Conservation (phyloP, 2,888 invertebrate genomes). For the Polietes domitor region DNA sequence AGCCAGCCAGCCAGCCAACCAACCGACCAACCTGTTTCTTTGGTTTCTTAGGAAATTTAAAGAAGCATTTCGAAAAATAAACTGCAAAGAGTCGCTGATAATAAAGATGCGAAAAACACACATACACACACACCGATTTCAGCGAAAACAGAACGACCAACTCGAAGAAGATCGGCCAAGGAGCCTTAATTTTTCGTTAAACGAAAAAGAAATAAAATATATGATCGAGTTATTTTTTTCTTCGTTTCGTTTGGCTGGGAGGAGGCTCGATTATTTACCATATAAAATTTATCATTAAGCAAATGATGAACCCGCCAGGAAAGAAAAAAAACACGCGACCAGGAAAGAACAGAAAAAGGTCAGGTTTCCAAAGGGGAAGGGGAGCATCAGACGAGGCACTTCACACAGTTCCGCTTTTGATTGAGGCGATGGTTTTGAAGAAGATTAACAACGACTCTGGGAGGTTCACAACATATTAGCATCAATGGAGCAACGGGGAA, state of each 20-base stretch:
- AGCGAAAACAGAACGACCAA: background rate
- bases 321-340: background rate
- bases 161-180: background rate
- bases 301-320: background rate
- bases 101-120: constrained; percentile 57
- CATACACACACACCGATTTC: no score
- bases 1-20: constrained; percentile 26
- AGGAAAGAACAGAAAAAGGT: constrained; percentile 44
- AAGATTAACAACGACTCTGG: constrained; percentile 16
- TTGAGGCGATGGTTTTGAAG: background rate
- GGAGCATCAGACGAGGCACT: constrained; percentile 42
- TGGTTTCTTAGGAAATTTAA: constrained; percentile 60
- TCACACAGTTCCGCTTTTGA: constrained; percentile 65
- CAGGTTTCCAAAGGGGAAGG: constrained; percentile 46
- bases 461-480: background rate
- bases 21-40: constrained; percentile 53
- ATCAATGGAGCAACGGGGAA: background rate
- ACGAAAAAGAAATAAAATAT: background rate
- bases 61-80: constrained; percentile 51
- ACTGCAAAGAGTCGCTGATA: constrained; percentile 26
- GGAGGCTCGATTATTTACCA: constrained; percentile 47
- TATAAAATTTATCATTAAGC: constrained; percentile 36
- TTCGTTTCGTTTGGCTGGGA: background rate
- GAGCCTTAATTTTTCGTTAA: constrained; percentile 2
- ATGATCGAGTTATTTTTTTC: background rate